Evolutionary conservation across 2,888 invertebrate species (phyloP), one percentile per base, ranked within the genome.

Genomic region (Axea sp.): DNA sequence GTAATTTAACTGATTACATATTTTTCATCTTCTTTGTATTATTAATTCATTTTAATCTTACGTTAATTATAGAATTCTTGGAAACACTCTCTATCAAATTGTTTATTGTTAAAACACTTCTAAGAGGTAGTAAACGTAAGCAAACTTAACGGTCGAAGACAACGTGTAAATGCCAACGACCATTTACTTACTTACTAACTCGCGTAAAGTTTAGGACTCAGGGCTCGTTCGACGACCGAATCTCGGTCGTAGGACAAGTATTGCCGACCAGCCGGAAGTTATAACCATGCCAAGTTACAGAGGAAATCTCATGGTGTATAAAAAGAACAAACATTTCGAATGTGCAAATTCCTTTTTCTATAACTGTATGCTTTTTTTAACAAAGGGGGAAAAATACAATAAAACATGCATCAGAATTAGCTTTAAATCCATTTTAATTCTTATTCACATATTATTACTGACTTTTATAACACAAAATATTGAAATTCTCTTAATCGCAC

Each of bases 151-250:
- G 30, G 45, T 6, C 47, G 55, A 55, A 71, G 65, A 65, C 65
- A 65, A 59, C 65, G 59, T 26, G 60, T 41, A 60, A 73, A 73
- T 43, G 60, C 55, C 59, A 59, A 53, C 68, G 35, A 53, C 35
- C 64, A 43, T 72, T 62, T 57, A 57, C 64, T 59, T 60, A 62
- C 57, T 73, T 45, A 53, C 30, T 14, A 62, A 75, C 68, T 59
- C 57, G 43, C 12, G 37, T 41, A 43, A 72, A 75, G 60, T 75
- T 71, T 62, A 35, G 33, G 28, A 60, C 55, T 17, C 49, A 9
- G 43, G 11, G 41, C 55, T 60, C 59, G 28, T 45, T 49, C 37
- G 37, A 22, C 68, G 22, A 60, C 60, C 41, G 39, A 72, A 65
- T 65, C 65, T 64, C 59, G 59, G 45, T 59, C 55, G 53, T 35